Evolutionary conservation across 2,888 invertebrate genomes (phyloP).

Genomic region (Galeopsomyia nigrocyanea): DNA sequence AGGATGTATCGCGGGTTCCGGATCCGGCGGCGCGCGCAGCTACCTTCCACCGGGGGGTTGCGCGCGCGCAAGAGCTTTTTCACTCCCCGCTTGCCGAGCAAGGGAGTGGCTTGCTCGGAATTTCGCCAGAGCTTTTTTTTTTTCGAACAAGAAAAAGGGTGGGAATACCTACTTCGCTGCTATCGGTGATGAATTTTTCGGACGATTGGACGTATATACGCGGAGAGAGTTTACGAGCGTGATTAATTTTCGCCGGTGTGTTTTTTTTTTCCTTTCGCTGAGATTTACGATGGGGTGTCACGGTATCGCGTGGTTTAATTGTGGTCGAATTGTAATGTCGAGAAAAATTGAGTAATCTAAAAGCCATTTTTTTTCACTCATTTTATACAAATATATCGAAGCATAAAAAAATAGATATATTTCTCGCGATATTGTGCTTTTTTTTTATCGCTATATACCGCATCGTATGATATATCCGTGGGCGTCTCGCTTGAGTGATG

Average conservation of each 20-base stretch:
- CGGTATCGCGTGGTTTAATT: too few relatives aligned
- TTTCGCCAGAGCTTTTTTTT: neutral
- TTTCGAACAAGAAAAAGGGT: neutral
- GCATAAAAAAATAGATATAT: neutral
- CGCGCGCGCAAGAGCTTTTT: slow-evolving; percentile 23
- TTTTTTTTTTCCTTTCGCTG: too few relatives aligned
- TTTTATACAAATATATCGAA: slow-evolving; percentile 18
- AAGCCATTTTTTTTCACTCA: neutral
- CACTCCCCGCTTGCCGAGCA: neutral
- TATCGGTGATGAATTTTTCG: slow-evolving; percentile 34
- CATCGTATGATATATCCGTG: slow-evolving; percentile 5
- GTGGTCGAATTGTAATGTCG: too few relatives aligned
- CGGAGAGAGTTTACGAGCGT: neutral
- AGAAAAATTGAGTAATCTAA: neutral
- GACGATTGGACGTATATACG: slow-evolving; percentile 9
- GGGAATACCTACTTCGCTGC: neutral
- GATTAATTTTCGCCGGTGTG: slow-evolving; percentile 15
- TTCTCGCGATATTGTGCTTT: slow-evolving; percentile 22
- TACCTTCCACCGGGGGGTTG: too few relatives aligned
- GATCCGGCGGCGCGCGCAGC: slow-evolving; percentile 36
- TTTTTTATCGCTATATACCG: neutral
- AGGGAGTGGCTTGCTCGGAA: neutral
- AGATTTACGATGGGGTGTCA: too few relatives aligned
- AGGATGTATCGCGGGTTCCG: slow-evolving; percentile 25
- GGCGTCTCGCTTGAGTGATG: slow-evolving; percentile 34